Conservation (phyloP, 2,888 invertebrate genomes). For the Harpalus rubripes region DNA sequence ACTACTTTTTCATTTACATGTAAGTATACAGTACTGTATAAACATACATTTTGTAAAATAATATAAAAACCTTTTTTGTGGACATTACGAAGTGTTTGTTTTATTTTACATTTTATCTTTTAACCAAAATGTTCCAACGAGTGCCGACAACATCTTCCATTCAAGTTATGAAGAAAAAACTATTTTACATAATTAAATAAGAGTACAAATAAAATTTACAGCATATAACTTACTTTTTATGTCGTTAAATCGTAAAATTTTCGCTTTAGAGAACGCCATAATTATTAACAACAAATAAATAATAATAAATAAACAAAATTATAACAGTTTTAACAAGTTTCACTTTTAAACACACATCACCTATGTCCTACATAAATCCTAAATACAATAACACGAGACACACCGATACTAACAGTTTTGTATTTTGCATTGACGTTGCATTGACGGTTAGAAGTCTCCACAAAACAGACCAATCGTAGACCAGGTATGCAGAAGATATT, state of each 20-base stretch:
- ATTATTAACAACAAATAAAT: conserved; percentile 66
- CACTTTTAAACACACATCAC: conserved; percentile 24
- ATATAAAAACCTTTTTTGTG: no score
- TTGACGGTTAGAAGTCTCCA: conserved; percentile 55
- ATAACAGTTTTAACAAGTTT: conserved; percentile 57
- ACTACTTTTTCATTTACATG: background rate
- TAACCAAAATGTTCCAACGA: no score
- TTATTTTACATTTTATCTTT: no score
- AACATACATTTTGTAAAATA: no score
- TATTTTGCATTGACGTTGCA: conserved; percentile 50
- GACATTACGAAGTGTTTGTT: no score
- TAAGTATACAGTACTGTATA: background rate
- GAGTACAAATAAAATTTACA: background rate
- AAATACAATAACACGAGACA: conserved; percentile 36
- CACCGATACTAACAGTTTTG: conserved; percentile 40
- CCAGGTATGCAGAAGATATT: background rate
- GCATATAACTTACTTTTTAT: conserved; percentile 77
- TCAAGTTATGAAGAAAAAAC: no score
- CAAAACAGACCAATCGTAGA: conserved; percentile 48
- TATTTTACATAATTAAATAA: no score
- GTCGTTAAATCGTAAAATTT: conserved; percentile 80
- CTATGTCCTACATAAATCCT: conserved; percentile 53
- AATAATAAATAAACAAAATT: conserved; percentile 59
- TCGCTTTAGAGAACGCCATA: conserved; percentile 81
- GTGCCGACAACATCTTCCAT: no score